Evolutionary conservation across 2,113 vertebrate species (phyloP).

Genomic region (Glaucidium brasilianum): DNA sequence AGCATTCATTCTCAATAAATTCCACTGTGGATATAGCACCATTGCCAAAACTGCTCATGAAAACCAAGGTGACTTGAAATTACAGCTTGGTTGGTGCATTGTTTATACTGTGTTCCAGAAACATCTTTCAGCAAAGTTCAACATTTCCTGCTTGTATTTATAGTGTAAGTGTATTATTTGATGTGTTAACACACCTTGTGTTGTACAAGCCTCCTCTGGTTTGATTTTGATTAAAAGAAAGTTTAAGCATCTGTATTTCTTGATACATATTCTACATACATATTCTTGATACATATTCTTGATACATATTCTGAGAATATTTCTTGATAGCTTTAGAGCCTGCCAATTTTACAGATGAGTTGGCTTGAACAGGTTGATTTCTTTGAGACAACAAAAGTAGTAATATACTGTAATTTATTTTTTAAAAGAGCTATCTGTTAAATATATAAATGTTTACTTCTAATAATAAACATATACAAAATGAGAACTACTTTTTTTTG

Average conservation of each 20-base stretch:
- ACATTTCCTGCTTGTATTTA: background rate
- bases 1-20: background rate
- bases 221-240: background rate
- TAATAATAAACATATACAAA: background rate
- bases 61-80: background rate
- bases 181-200: background rate
- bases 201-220: background rate
- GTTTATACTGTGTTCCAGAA: background rate
- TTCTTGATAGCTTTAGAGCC: background rate
- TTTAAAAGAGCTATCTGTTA: background rate
- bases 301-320: no score
- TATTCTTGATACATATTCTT: no score
- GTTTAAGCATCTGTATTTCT: background rate
- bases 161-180: background rate
- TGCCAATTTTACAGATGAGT: background rate
- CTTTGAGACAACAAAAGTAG: background rate
- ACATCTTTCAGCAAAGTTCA: background rate
- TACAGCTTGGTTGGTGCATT: background rate
- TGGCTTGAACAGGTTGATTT: background rate
- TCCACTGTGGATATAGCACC: background rate
- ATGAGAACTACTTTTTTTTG: background rate
- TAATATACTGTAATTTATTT: background rate
- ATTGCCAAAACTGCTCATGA: background rate
- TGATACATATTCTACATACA: no score
- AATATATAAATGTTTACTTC: background rate